phyloP scores from a whole-genome alignment of 1,140 invertebrate species.

The Trichomalopsis sarcophagae region DNA sequence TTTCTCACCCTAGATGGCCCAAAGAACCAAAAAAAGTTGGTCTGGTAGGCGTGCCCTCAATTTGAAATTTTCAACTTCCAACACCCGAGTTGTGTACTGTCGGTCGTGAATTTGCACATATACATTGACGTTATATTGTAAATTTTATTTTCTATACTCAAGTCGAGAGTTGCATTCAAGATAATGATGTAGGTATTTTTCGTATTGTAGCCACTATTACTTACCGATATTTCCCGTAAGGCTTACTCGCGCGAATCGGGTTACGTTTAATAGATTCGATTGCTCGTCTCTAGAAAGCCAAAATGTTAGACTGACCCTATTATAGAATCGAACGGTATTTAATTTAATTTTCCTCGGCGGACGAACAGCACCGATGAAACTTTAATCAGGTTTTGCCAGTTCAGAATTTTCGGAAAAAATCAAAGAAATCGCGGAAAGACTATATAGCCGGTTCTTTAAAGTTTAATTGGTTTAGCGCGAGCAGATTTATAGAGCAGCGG shows the following conservation, averaged over 20 bases:
- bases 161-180: no score
- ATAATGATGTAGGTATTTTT: no score
- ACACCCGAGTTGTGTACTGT: no score
- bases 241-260: background rate
- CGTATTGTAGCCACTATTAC: background rate
- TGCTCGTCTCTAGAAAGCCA: background rate
- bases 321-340: background rate
- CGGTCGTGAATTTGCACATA: no score
- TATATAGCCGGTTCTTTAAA: background rate
- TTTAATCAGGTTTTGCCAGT: background rate
- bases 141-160: no score
- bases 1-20: no score
- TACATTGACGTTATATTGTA: no score
- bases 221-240: background rate
- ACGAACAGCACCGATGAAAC: background rate
- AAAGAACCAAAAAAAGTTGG: no score
- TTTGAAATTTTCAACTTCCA: no score
- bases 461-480: constrained; percentile 1
- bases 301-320: background rate
- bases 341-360: background rate
- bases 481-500: background rate
- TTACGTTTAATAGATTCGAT: background rate
- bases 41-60: no score
- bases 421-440: background rate
- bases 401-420: background rate